Evolutionary conservation across 2,888 invertebrate species (phyloP), one percentile per base, ranked within the genome.

Genomic region (Lasioglossum figueresi): DNA sequence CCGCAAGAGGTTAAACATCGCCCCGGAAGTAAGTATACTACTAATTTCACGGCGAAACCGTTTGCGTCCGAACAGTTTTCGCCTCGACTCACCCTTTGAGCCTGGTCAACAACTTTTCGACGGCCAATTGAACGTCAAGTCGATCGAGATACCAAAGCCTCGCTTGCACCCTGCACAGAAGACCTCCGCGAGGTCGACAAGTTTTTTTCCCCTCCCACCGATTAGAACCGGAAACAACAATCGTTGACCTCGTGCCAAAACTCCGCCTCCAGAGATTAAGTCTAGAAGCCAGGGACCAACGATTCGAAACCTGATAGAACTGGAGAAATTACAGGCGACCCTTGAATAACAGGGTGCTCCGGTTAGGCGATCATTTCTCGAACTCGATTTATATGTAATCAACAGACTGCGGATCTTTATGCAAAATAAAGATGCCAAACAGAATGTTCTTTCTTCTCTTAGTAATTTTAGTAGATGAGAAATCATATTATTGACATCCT

Each of bases 241-340:
- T 78, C 80, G 83, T 85, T 87, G 85, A 87, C 72, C 80, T 74
- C 34, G 83, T 83, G 85, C 85, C 86, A 87, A 79, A 71, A 71
- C 74, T 76, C 83, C 80, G 76, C 37, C 27, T 52, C 71, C 59
- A 76, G 37, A 71, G 86, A 86, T 86, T 66, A 71, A 83, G 76
- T 59, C 27, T 31, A 4, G 27, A 59, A 8, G 23, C 16, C 6
- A 19, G 48, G 2, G 23, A 48, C 52, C 52, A 8, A 52, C 52
- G 52, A 52, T 23, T 23, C 52, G 52, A 52, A 52, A 23, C 23
- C 52, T 23, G 52, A 23, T 52, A 52, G 52, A 52, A 23, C 23
- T 52, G 23, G 2, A 52, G 52, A 52, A 52, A 52, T 52, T 52
- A 52, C 52, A 52, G 52, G 10, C 52, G 10, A n/a, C 52, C 23